A percentile compares a stretch with the other conserved stretches of the same genome.
phyloP scores from a whole-genome alignment of 2,888 invertebrate genomes.

The Iselma pallidipennis region DNA sequence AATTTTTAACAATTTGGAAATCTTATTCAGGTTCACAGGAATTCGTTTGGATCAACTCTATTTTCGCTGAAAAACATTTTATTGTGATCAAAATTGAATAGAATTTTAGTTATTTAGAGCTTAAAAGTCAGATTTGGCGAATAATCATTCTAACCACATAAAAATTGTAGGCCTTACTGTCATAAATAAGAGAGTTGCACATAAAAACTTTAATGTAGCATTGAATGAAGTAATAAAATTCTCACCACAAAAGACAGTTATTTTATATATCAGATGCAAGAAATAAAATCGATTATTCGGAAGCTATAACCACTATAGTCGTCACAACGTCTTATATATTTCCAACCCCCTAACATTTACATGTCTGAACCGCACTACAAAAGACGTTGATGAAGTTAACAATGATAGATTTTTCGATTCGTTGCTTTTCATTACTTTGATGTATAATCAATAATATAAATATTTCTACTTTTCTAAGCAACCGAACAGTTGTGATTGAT shows the following conservation, averaged over 20 bases:
- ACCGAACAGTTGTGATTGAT: background rate
- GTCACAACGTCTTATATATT: slow-evolving; percentile 18
- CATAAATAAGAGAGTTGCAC: slow-evolving; percentile 26
- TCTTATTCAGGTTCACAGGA: too few species aligned
- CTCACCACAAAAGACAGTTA: slow-evolving; percentile 30
- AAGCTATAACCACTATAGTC: slow-evolving; percentile 17
- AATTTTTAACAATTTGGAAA: too few species aligned
- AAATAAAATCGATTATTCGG: slow-evolving; percentile 30
- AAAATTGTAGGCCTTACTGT: slow-evolving; percentile 25
- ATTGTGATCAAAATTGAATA: too few species aligned
- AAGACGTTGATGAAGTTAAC: slow-evolving; percentile 24
- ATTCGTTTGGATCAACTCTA: too few species aligned
- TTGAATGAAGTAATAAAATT: slow-evolving; percentile 32
- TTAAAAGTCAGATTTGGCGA: background rate
- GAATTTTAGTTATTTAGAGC: background rate
- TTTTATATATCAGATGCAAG: slow-evolving; percentile 28
- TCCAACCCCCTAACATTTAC: slow-evolving; percentile 19
- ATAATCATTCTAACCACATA: slow-evolving; percentile 11
- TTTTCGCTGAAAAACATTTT: too few species aligned
- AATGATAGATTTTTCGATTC: slow-evolving; percentile 15
- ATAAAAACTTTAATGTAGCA: slow-evolving; percentile 27
- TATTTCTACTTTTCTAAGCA: background rate
- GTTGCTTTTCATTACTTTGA: slow-evolving; percentile 10
- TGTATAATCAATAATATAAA: slow-evolving; percentile 13
- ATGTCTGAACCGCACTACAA: slow-evolving; percentile 27